phyloP scores from a whole-genome alignment of 2,888 invertebrate genomes.

The Chouioia cunea region DNA sequence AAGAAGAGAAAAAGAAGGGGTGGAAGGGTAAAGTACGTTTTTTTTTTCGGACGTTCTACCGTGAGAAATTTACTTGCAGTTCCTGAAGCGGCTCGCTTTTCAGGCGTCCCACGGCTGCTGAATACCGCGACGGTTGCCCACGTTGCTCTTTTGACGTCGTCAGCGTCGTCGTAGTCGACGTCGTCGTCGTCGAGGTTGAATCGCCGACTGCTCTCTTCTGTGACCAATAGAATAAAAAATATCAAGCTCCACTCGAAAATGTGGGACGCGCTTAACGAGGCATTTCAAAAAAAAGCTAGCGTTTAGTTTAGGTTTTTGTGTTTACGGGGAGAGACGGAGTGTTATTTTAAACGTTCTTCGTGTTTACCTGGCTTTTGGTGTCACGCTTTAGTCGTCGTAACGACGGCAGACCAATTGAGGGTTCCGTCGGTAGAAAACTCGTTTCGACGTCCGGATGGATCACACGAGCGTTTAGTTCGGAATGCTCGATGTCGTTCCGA shows the following conservation, averaged over 20 bases:
- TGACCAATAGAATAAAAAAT: neutral
- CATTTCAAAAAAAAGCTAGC: neutral
- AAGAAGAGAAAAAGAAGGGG: too few relatives aligned
- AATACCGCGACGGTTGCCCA: neutral
- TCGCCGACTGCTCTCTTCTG: neutral
- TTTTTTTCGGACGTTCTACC: slow-evolving; percentile 37
- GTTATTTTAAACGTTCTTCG: neutral
- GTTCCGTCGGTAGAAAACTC: slow-evolving; percentile 73
- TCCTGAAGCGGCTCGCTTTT: slow-evolving; percentile 47
- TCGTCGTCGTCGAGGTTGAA: neutral
- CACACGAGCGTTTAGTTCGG: slow-evolving; percentile 73
- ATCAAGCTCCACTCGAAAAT: neutral
- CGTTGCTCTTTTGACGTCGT: neutral
- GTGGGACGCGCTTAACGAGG: neutral
- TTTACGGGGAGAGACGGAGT: too few relatives aligned
- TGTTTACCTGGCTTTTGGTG: slow-evolving; percentile 52
- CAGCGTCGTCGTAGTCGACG: neutral
- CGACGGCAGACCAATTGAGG: slow-evolving; percentile 40
- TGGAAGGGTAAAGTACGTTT: too few relatives aligned
- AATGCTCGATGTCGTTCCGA: slow-evolving; percentile 40
- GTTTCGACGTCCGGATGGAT: slow-evolving; percentile 75
- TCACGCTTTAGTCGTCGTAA: slow-evolving; percentile 55
- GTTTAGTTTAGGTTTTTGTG: neutral
- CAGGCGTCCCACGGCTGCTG: slow-evolving; percentile 11
- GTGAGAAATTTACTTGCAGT: slow-evolving; percentile 56